Conservation (phyloP, 2,888 invertebrate species). For the Uropetala carovei region DNA sequence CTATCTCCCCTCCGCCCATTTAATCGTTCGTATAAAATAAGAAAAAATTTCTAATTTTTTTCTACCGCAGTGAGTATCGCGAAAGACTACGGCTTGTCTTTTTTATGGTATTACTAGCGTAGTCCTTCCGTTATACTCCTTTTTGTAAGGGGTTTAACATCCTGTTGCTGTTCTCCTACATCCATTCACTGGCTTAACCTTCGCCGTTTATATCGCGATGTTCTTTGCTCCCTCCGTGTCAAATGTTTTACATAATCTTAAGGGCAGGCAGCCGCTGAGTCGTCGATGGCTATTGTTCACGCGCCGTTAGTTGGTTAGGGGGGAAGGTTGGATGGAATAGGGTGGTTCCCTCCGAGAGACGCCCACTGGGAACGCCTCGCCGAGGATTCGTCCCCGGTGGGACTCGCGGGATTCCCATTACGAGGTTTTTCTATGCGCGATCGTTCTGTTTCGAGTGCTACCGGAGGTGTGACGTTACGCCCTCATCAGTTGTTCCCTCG, state of each 20-base stretch:
- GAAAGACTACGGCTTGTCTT: neutral
- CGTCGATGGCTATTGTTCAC: constrained; percentile 2
- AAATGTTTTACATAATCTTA: constrained; percentile 49
- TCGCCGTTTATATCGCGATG: constrained; percentile 28
- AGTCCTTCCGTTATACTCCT: neutral
- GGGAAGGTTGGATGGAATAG: too few relatives aligned
- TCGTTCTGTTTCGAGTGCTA: constrained; percentile 12
- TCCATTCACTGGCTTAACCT: neutral
- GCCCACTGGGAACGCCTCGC: neutral
- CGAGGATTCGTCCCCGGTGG: too few relatives aligned
- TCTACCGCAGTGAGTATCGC: neutral
- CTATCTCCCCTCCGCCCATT: neutral
- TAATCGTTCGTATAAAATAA: neutral
- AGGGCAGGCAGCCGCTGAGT: constrained; percentile 44
- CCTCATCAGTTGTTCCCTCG: neutral
- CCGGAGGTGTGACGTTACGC: constrained; percentile 16
- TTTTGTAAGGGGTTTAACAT: neutral
- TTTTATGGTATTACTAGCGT: neutral
- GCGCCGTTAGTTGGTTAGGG: neutral
- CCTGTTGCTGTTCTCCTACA: neutral
- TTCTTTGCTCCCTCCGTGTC: constrained; percentile 18
- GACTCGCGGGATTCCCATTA: neutral
- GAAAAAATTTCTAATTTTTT: neutral
- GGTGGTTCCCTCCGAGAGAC: neutral
- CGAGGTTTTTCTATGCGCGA: neutral